Evolutionary conservation across 1,140 invertebrate genomes (phyloP), one percentile per base, ranked within the genome.

Genomic region (Holotrichia oblita): DNA sequence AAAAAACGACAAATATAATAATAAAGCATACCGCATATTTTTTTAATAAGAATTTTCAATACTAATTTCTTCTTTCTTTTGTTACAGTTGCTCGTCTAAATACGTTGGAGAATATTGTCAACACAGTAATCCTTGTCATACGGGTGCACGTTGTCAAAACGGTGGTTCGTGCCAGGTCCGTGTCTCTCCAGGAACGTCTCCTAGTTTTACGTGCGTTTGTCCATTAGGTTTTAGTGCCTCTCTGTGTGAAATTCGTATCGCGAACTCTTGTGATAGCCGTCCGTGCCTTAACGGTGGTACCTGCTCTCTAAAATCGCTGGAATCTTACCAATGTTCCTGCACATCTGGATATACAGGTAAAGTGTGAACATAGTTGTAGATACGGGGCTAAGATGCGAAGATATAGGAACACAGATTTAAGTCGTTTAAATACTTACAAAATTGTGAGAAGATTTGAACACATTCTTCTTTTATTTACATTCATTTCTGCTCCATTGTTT

Each of bases 61-160:
- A n/a, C 6, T 55, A n/a, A 73, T 77, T 34, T 81, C 77, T 79
- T 79, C 84, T 83, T 85, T 83, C 83, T 88, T 88, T 88, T 88
- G 88, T 95, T 91, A 76, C 93, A 98, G 97, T 85, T 99, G 97
- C 87, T 95, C 95, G 77, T 92, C 94, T 20, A 92, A 93, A 85
- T 97, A 93, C 88, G 95, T 97, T 59, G 97, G 97, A 81, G 96
- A 98, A 86, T 98, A 96, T 88, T 99, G 97, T 85, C 94, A 98
- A 85, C 92, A 97, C 86, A 89, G 92, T 79, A 98, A 98, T 88
- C 97, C 97, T 0, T 99, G 97, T 87, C 91, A 95, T 84, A 96
- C 94, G 72, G 91, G 91, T 24, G 89, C 91, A 12, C 91, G 95
- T 61, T 97, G 95, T 87, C 95, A 97, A 87, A 99, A 99, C 87